Conservation (phyloP, 2,113 vertebrate genomes). For the Gambusia holbrooki region DNA sequence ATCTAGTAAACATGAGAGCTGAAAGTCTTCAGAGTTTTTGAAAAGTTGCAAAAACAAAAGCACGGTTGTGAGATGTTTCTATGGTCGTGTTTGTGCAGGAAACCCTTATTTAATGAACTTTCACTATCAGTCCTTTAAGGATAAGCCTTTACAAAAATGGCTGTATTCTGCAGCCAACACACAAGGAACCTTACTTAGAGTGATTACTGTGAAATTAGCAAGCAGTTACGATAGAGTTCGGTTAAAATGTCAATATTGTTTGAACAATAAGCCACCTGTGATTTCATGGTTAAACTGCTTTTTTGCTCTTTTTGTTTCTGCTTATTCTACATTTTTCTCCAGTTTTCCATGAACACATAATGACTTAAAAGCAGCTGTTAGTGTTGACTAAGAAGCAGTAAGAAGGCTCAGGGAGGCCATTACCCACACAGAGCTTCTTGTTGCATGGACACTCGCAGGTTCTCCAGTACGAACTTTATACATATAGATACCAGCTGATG, state of each 20-base stretch:
- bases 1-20: neutral
- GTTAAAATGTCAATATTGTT: conserved; percentile 53
- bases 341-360: conserved; percentile 68
- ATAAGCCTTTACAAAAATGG: conserved; percentile 32
- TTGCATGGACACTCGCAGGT: conserved; percentile 16
- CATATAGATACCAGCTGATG: conserved; percentile 1
- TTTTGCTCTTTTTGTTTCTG: conserved; percentile 11
- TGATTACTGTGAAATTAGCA: conserved; percentile 22
- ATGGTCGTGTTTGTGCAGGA: conserved; percentile 33
- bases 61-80: conserved; percentile 30
- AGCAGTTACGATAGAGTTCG: conserved; percentile 44
- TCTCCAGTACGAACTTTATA: neutral
- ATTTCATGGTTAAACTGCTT: conserved; percentile 47
- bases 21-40: conserved; percentile 24
- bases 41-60: conserved; percentile 37
- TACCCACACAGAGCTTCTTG: conserved; percentile 46
- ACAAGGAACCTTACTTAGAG: conserved; percentile 25
- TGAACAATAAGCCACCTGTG: conserved; percentile 48
- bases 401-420: conserved; percentile 48
- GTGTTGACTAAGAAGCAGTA: conserved; percentile 56
- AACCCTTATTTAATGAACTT: conserved; percentile 45
- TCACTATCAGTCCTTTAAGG: conserved; percentile 27
- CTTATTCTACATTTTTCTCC: conserved; percentile 52
- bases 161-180: conserved; percentile 20
- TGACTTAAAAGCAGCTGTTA: conserved; percentile 72